Evolutionary conservation across 2,113 vertebrate species (phyloP).

Genomic region (Psammodynastes pulverulentus): DNA sequence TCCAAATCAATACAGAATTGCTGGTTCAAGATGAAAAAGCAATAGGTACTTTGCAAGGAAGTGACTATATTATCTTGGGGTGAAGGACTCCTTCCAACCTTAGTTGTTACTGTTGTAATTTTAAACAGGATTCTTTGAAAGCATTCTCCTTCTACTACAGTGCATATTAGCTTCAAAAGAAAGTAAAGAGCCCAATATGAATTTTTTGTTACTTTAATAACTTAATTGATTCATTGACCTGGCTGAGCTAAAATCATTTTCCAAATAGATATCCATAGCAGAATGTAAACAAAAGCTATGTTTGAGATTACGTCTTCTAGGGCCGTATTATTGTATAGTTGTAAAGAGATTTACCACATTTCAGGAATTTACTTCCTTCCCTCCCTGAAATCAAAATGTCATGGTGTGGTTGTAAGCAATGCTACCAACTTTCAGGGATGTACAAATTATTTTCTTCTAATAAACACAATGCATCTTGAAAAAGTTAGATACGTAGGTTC

Average conservation of each 20-base stretch:
- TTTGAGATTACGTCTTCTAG: not conserved
- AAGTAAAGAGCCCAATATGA: not conserved
- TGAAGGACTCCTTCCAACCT: not conserved
- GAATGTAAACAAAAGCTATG: not conserved
- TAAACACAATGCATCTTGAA: not conserved
- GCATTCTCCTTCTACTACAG: not conserved
- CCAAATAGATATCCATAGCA: not conserved
- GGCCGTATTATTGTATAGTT: not conserved
- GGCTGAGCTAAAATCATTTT: not conserved
- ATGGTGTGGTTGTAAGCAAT: not conserved
- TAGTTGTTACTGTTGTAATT: not conserved
- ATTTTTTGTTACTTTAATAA: not conserved
- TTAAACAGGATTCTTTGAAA: not conserved
- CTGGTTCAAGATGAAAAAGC: not conserved
- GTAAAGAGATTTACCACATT: not conserved
- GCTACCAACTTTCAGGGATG: not conserved
- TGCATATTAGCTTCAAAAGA: not conserved
- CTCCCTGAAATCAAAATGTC: not conserved
- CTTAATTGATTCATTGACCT: not conserved
- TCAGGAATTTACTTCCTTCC: not conserved
- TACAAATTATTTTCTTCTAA: not conserved
- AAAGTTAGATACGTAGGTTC: not conserved
- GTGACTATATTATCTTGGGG: not conserved
- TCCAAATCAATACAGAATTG: not conserved
- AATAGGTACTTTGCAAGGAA: not conserved